Evolutionary conservation across 2,888 invertebrate genomes (phyloP).

Genomic region (Gonocerus acuteangulatus): DNA sequence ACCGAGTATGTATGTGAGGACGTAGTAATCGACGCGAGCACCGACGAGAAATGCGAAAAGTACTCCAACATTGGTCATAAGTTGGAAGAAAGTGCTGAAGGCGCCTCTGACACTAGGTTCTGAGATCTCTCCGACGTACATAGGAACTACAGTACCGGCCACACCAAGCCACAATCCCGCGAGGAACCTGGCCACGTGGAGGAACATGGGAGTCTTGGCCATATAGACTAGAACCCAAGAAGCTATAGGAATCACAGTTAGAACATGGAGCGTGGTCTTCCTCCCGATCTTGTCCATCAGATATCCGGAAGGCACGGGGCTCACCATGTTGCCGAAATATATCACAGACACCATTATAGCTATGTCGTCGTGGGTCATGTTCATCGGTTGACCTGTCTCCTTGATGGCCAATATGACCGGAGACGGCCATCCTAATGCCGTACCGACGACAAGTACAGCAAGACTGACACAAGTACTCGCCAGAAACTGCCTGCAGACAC

Average conservation of each 20-base stretch:
- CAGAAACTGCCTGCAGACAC: conserved; percentile 32
- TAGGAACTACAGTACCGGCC: conserved; percentile 65
- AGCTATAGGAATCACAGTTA: conserved; percentile 58
- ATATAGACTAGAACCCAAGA: conserved; percentile 59
- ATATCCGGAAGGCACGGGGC: conserved; percentile 50
- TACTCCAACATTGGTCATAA: conserved; percentile 52
- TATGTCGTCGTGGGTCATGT: conserved; percentile 48
- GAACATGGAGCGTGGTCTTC: conserved; percentile 59
- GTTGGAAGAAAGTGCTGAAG: conserved; percentile 52
- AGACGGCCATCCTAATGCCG: conserved; percentile 34
- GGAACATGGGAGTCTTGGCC: conserved; percentile 27
- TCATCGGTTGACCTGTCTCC: conserved; percentile 47
- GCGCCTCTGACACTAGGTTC: conserved; percentile 49
- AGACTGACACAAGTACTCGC: conserved; percentile 26
- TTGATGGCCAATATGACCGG: conserved; percentile 48
- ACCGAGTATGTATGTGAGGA: conserved; percentile 51
- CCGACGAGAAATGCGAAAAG: conserved; percentile 55
- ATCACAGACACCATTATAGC: conserved; percentile 48
- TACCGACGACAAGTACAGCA: conserved; percentile 29
- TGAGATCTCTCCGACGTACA: conserved; percentile 75
- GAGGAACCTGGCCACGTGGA: conserved; percentile 32
- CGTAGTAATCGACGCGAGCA: conserved; percentile 50
- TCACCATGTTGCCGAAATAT: conserved; percentile 53
- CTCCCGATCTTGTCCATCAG: conserved; percentile 60
- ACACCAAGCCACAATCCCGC: conserved; percentile 46